Conservation (phyloP, 2,797 vertebrate species). For the Rhinoraja longicauda region DNA sequence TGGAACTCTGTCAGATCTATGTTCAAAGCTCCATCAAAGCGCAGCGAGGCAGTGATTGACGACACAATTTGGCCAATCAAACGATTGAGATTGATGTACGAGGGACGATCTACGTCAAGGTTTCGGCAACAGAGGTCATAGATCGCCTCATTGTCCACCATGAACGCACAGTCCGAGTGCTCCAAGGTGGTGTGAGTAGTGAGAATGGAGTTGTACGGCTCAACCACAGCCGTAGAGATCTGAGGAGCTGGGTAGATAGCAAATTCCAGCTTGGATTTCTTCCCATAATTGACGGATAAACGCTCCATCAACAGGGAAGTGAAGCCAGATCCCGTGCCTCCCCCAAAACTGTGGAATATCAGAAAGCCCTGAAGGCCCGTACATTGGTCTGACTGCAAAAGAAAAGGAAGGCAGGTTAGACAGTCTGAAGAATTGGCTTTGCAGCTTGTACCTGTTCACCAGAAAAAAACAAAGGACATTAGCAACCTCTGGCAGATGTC, state of each 20-base stretch:
- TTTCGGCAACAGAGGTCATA: slow-evolving; percentile 75
- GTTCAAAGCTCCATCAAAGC: slow-evolving; percentile 73
- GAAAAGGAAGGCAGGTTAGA: background rate
- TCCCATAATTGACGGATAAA: slow-evolving; percentile 74
- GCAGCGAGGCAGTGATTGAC: slow-evolving; percentile 73
- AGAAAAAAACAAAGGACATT: background rate
- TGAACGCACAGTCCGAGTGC: slow-evolving; percentile 79
- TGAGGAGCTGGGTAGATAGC: slow-evolving; percentile 74
- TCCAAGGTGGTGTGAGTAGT: slow-evolving; percentile 77
- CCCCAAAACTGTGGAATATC: slow-evolving; percentile 77
- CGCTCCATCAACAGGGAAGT: slow-evolving; percentile 77
- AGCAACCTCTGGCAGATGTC: background rate
- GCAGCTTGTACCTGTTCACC: background rate
- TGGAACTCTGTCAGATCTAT: slow-evolving; percentile 79
- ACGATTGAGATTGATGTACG: slow-evolving; percentile 75
- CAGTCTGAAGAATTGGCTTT: background rate
- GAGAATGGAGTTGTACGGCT: slow-evolving; percentile 78
- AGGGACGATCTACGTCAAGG: slow-evolving; percentile 71
- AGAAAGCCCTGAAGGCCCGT: slow-evolving; percentile 76
- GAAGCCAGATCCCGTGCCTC: slow-evolving; percentile 77
- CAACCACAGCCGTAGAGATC: slow-evolving; percentile 75
- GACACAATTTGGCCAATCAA: slow-evolving; percentile 77
- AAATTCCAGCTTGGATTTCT: slow-evolving; percentile 80
- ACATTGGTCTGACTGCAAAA: slow-evolving; percentile 69
- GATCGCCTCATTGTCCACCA: slow-evolving; percentile 80